Base-by-base conservation (phyloP, 2,888 invertebrate genomes). In the Eurytoma adleriae region DNA sequence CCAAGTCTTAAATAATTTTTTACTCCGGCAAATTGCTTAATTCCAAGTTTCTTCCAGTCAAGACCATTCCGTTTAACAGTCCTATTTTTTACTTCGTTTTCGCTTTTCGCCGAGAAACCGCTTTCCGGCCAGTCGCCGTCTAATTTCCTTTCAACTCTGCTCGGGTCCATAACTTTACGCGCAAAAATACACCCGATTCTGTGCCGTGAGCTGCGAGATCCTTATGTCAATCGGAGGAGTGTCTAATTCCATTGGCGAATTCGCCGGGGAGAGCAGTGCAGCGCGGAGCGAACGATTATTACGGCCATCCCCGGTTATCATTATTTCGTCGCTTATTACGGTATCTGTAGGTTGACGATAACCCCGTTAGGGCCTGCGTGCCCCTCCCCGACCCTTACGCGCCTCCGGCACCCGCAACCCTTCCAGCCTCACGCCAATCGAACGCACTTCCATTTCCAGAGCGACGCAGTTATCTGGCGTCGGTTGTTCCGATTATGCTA, bases 401-500 rank as follows among this genome's bases (percentile, higher is more conserved):
- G 40, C 30, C 69, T 30, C 30, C 40, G 13, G 54, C 54, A 4
- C 3, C 18, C 69, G 67, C 54, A 72, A 79, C 80, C 80, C 84
- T 83, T 85, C 82, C 81, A 79, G 76, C 68, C 69, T 67, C 52
- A 24, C 24, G 70, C 70, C 78, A 84, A 82, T 81, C 66, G 83
- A 81, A 77, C 54, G 27, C 75, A 80, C 82, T 83, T 79, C 82
- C 81, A 83, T 81, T 83, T 82, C 77, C 80, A 83, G 68, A 50
- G 30, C 10, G 30, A 82, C 68, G 62, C 68, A 78, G 85, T 85
- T 87, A 88, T 87, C 86, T 84, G 83, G 78, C 85, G 84, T 82
- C 85, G 85, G 81, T 85, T 80, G 81, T 85, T 82, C 88, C 89
- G 86, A 89, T 89, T 89, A 89, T 89, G 89, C 88, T 89, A 89